Percentiles rank a stretch among this genome's conserved stretches.
These are phyloP conservation scores for Archocentrus centrarchus DNA, from an alignment of 2,113 vertebrate genomes.

Conservation along the genomic window DNA sequence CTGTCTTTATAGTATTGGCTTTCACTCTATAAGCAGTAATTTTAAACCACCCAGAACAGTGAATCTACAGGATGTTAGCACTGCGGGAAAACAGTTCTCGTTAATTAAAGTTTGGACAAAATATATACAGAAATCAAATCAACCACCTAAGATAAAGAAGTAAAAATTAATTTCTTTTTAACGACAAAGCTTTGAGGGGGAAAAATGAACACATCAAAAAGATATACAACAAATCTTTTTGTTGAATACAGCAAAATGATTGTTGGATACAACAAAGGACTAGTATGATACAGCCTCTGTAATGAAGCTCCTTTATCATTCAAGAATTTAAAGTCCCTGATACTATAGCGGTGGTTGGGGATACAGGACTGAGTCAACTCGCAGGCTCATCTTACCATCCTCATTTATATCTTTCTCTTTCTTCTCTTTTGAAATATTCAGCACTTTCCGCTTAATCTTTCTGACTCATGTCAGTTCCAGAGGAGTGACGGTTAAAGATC, in stretches of 20 bases:
- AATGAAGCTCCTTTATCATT: background rate
- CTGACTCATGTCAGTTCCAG: slow-evolving; percentile 54
- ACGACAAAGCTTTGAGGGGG: background rate
- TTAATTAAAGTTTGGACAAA: background rate
- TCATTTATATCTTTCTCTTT: slow-evolving; percentile 32
- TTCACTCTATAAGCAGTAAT: background rate
- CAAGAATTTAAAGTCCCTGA: background rate
- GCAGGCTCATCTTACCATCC: background rate
- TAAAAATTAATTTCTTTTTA: background rate
- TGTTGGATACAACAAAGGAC: background rate
- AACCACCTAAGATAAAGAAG: background rate
- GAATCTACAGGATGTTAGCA: background rate
- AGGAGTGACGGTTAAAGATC: slow-evolving; percentile 70
- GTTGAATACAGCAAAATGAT: too few relatives aligned
- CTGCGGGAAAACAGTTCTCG: background rate
- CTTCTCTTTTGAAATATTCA: slow-evolving; percentile 71
- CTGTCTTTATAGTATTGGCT: background rate
- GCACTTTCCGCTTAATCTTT: slow-evolving; percentile 59
- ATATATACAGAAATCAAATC: background rate
- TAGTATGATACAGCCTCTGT: background rate
- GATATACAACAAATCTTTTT: background rate
- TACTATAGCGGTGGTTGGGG: background rate
- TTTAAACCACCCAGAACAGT: background rate
- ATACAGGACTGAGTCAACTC: background rate
- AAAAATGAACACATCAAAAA: background rate